Evolutionary conservation across 1,140 invertebrate genomes (phyloP), one percentile per base, ranked within the genome.

Genomic region (Bombus picipes): DNA sequence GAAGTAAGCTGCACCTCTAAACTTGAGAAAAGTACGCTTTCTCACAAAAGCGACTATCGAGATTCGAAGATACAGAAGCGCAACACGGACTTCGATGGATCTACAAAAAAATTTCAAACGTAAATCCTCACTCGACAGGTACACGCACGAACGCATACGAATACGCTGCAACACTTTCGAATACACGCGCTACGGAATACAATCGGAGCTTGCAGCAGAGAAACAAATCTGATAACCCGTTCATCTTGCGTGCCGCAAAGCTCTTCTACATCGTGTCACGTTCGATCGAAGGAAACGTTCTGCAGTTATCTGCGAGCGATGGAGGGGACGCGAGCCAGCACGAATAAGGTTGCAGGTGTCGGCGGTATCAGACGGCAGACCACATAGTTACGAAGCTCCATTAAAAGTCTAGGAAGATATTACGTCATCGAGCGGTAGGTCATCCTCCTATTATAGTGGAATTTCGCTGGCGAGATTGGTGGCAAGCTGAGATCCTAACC

Each of bases 371-470:
- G 80, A 81, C 74, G 78, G 62, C 73, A 71, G 47, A 25, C 79
- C 47, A 47, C 32, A 76, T 83, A 88, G 89, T 89, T 76, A 82
- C 81, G 80, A 86, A 89, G 86, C 87, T 91, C 86, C 88, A 92
- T 93, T 92, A 93, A 89, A 88, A 88, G 87, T 93, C 91, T 92
- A 94, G 92, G 93, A 94, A 94, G 93, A 93, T 90, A 91, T 95
- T 94, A 93, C 93, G 92, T 94, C 92, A 94, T 92, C 89, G 89
- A 94, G 93, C 93, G 92, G 88, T 91, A 93, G 94, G 93, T 94
- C 94, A 93, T 93, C 91, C 89, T 90, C 88, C 91, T 90, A 94
- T 95, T 94, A 95, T 93, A 93, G 92, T 83, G 92, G 94, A 94
- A 95, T 95, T 94, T 93, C 83, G 81, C 91, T 71, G 91, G 66